A percentile compares a stretch with the other conserved stretches of the same genome.
Conservation (phyloP, 2,888 invertebrate genomes). For the Limnephilus lunatus region DNA sequence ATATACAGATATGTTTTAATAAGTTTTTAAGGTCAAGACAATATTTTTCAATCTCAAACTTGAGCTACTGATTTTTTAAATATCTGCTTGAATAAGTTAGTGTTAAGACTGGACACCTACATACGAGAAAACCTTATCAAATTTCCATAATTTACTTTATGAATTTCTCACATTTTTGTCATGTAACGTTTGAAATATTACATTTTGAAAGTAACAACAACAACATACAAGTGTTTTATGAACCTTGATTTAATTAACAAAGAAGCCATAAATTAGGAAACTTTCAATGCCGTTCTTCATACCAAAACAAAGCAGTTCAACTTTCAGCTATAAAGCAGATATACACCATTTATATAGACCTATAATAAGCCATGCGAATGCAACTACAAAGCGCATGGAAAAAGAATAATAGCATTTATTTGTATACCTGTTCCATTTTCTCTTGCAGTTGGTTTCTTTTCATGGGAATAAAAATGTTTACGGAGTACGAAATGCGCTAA, state of each 20-base stretch:
- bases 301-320: background rate
- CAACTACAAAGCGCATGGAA: background rate
- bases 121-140: background rate
- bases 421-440: background rate
- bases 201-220: background rate
- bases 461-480: background rate
- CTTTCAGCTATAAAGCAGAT: background rate
- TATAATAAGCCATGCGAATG: background rate
- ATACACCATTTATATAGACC: no score
- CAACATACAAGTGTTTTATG: background rate
- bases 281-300: background rate
- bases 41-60: no score
- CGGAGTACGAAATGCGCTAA: background rate
- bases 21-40: no score
- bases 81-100: no score
- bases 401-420: no score
- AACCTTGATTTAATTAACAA: background rate
- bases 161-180: background rate
- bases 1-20: no score
- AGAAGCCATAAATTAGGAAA: background rate
- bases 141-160: background rate
- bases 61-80: no score
- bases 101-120: no score
- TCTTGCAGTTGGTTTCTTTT: background rate
- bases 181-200: no score